Evolutionary conservation across 2,113 vertebrate species (phyloP), one percentile per base, ranked within the genome.

Genomic region (Neotoma lepida): DNA sequence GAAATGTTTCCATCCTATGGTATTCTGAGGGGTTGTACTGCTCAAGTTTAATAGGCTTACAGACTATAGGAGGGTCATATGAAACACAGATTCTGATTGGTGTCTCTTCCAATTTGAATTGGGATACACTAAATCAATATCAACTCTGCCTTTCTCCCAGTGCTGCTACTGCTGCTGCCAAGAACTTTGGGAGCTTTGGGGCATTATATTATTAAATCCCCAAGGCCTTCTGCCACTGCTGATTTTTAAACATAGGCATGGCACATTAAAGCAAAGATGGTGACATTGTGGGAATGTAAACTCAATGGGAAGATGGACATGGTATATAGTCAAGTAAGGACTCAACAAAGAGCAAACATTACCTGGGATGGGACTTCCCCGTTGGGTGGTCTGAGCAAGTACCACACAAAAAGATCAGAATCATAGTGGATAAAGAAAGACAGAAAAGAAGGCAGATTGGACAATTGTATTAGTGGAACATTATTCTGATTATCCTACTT

Each of bases 1-100:
- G 56, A 88, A 92, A 95, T 92, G 86, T 90, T 96, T 96, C 86
- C 39, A 90, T 94, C 76, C 22, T 61, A 63, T 80, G 81, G 49
- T 90, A 85, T 90, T 74, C 80, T 80, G 93, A n/a, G 87, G 70
- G 74, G 81, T 14, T 90, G 61, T 66, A 49, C 63, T 39, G 66
- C 70, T 93, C 74, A 74, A 84, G 89, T 87, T 89, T 80, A 89
- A 87, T 4, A 39, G 86, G 13, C 76, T 58, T 71, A 39, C 26
- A 56, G 78, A 80, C 87, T 22, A 58, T 51, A 39, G 33, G 24
- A 86, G 58, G 7, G 73, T 85, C 63, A 41, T 35, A 49, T 86
- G 30, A 95, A 90, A 86, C 78, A 33, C 17, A 64, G 35, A 70
- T 95, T 86, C 56, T 61, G 93, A 86, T 61, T 93, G 0, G 17